These are phyloP conservation scores for Molossus alvarezi DNA, from an alignment of 2,797 vertebrate species.

Conservation along the genomic window DNA sequence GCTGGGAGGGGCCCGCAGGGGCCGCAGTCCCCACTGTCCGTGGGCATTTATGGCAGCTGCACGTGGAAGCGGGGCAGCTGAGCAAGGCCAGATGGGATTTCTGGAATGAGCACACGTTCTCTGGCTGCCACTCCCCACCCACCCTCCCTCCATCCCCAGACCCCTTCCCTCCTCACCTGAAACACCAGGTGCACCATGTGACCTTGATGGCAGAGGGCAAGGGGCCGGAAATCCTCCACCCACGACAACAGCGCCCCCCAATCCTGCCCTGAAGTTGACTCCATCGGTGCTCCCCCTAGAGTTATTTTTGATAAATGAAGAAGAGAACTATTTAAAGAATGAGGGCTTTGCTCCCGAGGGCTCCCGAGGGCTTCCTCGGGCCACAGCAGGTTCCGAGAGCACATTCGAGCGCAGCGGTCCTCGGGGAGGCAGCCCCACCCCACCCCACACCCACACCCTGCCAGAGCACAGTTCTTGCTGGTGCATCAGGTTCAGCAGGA, in stretches of 20 bases:
- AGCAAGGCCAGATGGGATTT: neutral
- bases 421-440: neutral
- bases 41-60: slow-evolving; percentile 43
- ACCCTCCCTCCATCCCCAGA: neutral
- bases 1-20: neutral
- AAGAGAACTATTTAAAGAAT: neutral
- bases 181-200: neutral
- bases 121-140: neutral
- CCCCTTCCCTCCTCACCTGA: neutral
- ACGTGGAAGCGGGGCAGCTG: neutral
- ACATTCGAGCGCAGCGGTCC: fast-evolving
- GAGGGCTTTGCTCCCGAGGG: neutral
- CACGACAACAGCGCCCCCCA: neutral
- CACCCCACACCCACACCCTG: neutral
- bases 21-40: neutral
- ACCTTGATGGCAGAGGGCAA: neutral
- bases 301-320: neutral
- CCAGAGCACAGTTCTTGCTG: neutral
- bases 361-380: neutral
- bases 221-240: neutral
- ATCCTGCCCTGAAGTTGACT: neutral
- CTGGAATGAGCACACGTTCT: slow-evolving; percentile 44
- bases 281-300: fast-evolving
- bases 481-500: neutral
- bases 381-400: neutral